Conservation (phyloP, 1,140 invertebrate species). For the Aphaenogaster rudis region DNA sequence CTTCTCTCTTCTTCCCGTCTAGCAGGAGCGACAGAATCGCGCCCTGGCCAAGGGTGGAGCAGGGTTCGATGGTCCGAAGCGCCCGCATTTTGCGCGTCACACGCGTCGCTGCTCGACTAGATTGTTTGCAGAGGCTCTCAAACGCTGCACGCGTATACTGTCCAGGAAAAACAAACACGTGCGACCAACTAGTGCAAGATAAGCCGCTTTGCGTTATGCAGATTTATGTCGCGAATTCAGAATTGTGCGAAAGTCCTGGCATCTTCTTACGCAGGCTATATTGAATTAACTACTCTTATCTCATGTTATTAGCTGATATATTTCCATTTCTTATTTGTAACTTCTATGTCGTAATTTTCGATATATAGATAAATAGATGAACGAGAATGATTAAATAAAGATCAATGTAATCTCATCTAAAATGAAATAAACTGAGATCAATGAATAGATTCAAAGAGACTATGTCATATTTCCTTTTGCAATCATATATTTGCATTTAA, state of each 20-base stretch:
- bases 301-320: slow-evolving; percentile 4
- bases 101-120: slow-evolving; percentile 87
- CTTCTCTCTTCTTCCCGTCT: slow-evolving; percentile 30
- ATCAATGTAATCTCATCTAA: background rate
- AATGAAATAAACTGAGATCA: background rate
- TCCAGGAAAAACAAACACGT: slow-evolving; percentile 69
- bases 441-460: background rate
- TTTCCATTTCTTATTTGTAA: background rate
- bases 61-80: slow-evolving; percentile 83
- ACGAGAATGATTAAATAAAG: background rate
- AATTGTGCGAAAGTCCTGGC: background rate
- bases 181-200: slow-evolving; percentile 35
- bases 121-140: slow-evolving; percentile 88
- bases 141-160: slow-evolving; percentile 70
- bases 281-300: background rate
- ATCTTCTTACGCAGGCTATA: background rate
- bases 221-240: slow-evolving; percentile 6
- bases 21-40: slow-evolving; percentile 52
- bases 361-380: background rate
- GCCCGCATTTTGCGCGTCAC: slow-evolving; percentile 87
- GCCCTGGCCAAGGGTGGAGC: slow-evolving; percentile 66
- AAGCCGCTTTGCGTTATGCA: slow-evolving; percentile 46
- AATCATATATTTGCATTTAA: background rate
- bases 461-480: background rate
- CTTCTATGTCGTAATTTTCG: background rate